phyloP scores from a whole-genome alignment of 2,113 vertebrate species.

The Rhipidura dahli region DNA sequence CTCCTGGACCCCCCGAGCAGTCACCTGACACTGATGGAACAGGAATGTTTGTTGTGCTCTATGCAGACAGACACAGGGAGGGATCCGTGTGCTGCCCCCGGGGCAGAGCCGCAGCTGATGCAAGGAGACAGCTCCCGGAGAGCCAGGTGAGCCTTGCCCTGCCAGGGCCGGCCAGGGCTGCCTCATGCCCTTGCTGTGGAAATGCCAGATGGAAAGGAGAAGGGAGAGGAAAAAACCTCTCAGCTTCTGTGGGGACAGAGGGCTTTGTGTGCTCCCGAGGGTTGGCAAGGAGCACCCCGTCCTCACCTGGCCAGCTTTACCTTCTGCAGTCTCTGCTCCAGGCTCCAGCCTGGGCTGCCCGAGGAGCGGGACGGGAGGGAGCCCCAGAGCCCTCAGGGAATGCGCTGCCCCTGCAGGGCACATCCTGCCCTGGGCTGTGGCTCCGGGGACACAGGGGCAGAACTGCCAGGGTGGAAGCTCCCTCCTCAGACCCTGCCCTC shows the following conservation, averaged over 20 bases:
- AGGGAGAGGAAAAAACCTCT: not conserved
- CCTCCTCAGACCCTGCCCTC: not conserved
- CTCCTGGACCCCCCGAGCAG: not conserved
- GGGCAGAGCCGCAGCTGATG: not conserved
- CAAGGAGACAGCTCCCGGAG: not conserved
- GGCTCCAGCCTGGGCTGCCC: not conserved
- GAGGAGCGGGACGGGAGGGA: not conserved
- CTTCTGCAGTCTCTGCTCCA: not conserved
- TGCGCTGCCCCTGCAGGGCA: not conserved
- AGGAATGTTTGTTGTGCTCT: not conserved
- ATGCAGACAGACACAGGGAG: not conserved
- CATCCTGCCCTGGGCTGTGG: not conserved
- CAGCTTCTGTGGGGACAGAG: not conserved
- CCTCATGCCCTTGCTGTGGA: not conserved
- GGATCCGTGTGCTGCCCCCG: not conserved
- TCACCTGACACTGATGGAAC: not conserved
- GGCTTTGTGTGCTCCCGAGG: not conserved
- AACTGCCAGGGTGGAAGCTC: not conserved
- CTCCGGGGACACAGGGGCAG: not conserved
- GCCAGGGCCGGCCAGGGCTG: not conserved
- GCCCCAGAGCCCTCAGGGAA: accelerated
- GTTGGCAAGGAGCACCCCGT: too few species aligned
- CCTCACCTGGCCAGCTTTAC: not conserved
- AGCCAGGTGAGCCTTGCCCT: not conserved
- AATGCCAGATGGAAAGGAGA: not conserved